Evolutionary conservation across 2,113 vertebrate genomes (phyloP).

Genomic region (Dromiciops gliroides): DNA sequence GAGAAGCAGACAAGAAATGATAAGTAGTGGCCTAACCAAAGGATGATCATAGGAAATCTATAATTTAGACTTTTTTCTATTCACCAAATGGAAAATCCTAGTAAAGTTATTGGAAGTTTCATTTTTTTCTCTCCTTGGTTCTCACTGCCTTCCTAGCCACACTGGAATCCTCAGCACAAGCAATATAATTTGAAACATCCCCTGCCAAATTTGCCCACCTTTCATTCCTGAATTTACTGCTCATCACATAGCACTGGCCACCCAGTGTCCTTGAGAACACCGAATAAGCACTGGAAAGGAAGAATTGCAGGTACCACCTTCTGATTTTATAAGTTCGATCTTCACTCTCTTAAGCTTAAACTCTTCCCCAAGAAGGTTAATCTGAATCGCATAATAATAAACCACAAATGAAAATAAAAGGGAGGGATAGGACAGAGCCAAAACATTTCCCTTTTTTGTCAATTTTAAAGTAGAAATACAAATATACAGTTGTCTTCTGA

Average conservation of each 20-base stretch:
- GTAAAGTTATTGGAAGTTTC: background rate
- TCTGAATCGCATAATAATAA: background rate
- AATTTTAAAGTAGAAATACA: background rate
- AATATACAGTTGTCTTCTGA: background rate
- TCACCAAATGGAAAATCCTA: background rate
- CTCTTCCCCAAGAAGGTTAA: background rate
- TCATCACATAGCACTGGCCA: background rate
- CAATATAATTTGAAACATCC: background rate
- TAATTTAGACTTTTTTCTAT: background rate
- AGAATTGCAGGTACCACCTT: background rate
- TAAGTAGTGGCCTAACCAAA: background rate
- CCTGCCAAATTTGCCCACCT: background rate
- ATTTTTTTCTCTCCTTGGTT: background rate
- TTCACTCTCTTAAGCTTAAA: background rate
- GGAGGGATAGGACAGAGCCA: background rate
- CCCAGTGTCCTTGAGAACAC: background rate
- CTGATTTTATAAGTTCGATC: background rate
- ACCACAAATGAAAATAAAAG: background rate
- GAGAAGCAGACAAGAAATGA: background rate
- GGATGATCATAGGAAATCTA: background rate
- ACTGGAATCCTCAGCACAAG: background rate
- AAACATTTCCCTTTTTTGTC: background rate
- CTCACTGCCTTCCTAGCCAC: background rate
- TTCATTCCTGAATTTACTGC: slow-evolving; percentile 1
- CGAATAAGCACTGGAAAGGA: background rate